A percentile compares a stretch with the other conserved stretches of the same genome.
These are phyloP conservation scores for Holothuria glaberrima DNA, from an alignment of 35 echinoderm and acorn worm species.

Conservation along the genomic window DNA sequence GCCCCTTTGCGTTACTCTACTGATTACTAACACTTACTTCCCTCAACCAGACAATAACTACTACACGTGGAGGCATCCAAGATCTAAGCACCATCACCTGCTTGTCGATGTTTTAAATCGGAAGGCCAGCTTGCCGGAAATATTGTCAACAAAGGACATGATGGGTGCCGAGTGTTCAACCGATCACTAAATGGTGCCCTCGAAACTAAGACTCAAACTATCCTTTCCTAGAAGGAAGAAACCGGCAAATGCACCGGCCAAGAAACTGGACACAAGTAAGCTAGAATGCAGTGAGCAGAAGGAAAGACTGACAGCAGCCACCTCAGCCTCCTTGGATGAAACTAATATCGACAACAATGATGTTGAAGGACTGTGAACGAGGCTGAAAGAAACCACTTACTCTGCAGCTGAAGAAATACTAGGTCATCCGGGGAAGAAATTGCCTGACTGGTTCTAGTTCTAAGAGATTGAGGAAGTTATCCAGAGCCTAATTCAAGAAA, in stretches of 20 bases:
- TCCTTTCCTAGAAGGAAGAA: background rate
- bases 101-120: slow-evolving; percentile 64
- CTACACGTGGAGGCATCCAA: slow-evolving; percentile 71
- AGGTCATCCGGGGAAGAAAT: background rate
- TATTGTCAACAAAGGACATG: slow-evolving; percentile 37
- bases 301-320: background rate
- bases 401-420: slow-evolving; percentile 52
- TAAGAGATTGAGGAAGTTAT: slow-evolving; percentile 58
- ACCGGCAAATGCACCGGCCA: background rate
- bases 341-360: slow-evolving; percentile 11
- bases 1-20: too few species aligned
- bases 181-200: slow-evolving; percentile 46
- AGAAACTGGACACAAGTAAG: background rate
- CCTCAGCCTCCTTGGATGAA: slow-evolving; percentile 3
- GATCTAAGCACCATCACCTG: slow-evolving; percentile 68
- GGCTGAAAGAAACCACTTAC: slow-evolving; percentile 31
- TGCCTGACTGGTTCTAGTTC: slow-evolving; percentile 32
- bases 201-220: slow-evolving; percentile 47
- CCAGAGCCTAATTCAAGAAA: slow-evolving; percentile 42
- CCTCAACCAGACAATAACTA: slow-evolving; percentile 25
- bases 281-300: too few species aligned
- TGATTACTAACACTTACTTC: slow-evolving; percentile 69
- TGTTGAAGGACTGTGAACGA: slow-evolving; percentile 55
- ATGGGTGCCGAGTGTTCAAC: slow-evolving; percentile 57
- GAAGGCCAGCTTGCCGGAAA: slow-evolving; percentile 12